phyloP scores from a whole-genome alignment of 2,797 vertebrate species.

The Falco peregrinus region DNA sequence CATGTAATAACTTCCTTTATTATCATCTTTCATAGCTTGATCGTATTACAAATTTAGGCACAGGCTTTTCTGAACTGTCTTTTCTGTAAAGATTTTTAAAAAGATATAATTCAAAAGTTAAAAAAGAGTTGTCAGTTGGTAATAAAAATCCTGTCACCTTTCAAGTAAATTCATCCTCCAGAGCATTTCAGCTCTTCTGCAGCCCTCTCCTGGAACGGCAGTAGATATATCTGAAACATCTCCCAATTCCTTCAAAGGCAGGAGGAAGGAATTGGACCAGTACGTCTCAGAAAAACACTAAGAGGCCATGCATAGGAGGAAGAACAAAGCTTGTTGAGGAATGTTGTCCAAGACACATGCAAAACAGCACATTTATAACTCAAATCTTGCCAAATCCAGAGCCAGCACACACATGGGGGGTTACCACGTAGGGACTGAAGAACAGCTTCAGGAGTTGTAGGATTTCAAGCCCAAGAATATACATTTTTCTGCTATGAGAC shows the following conservation, averaged over 20 bases:
- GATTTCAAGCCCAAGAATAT: not conserved
- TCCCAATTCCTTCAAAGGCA: not conserved
- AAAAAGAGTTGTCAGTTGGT: not conserved
- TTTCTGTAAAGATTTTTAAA: not conserved
- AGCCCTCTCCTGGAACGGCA: not conserved
- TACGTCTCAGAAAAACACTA: not conserved
- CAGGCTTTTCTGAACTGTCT: not conserved
- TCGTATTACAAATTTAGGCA: not conserved
- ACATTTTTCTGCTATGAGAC: not conserved
- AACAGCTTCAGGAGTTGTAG: not conserved
- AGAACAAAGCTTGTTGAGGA: not conserved
- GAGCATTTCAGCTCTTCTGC: not conserved
- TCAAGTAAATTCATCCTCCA: not conserved
- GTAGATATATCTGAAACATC: not conserved
- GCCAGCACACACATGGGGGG: rapidly evolving
- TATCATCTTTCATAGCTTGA: not conserved
- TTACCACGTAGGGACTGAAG: rapidly evolving
- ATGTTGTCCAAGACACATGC: rapidly evolving
- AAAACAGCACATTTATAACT: not conserved
- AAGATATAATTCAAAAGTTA: rapidly evolving
- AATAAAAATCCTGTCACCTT: not conserved
- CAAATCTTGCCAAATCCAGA: not conserved
- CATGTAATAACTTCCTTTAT: not conserved
- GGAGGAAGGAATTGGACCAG: not conserved
- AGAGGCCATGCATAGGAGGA: not conserved